Base-by-base conservation (phyloP, 2,797 vertebrate genomes). In the Myiotriccus ornatus region DNA sequence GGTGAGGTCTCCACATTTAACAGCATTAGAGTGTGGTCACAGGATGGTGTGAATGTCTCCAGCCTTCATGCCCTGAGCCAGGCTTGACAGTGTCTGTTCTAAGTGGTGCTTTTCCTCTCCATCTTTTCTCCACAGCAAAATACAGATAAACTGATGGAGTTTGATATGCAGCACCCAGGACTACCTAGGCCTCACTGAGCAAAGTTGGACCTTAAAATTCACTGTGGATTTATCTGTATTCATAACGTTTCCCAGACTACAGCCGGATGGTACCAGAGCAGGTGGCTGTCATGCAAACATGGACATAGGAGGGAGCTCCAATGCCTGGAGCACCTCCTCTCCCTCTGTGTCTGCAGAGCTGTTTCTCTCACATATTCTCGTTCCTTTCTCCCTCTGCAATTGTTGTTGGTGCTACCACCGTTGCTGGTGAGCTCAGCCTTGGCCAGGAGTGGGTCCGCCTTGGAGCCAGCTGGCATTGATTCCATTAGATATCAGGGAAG, bases 231-330 rank as follows among this genome's bases (percentile, higher is more conserved):
- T 79, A 28, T n/a, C n/a, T 69, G 41, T 67, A 63, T 37, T 8
- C 0, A 0, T 62, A 41, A n/a, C 0, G 0, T 82, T 76, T 71
- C 27, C 35, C 43, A 41, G n/a, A 14, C 30, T 59, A 0, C 28
- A 68, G 41, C 62, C 14, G 37, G 23, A 27, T 53, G 47, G 55
- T 60, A 65, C 34, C 67, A 76, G 50, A 68, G 46, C 49, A 75
- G 37, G 60, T 81, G 65, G 65, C 55, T 62, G n/a, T 59, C 6
- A 1, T 44, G 34, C 39, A 35, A 56, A 46, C 12, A 20, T 1
- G 49, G 78, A 30, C 65, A 7, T 0, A 34, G 78, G 39, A 76
- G 22, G 7, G 52, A 79, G 27, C 43, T 49, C 20, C 60, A 16
- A 24, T 0, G 2, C 27, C 17, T 49, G 27, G 24, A 65, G 28